Evolutionary conservation across 2,113 vertebrate species (phyloP).

Genomic region (Holacanthus passer): DNA sequence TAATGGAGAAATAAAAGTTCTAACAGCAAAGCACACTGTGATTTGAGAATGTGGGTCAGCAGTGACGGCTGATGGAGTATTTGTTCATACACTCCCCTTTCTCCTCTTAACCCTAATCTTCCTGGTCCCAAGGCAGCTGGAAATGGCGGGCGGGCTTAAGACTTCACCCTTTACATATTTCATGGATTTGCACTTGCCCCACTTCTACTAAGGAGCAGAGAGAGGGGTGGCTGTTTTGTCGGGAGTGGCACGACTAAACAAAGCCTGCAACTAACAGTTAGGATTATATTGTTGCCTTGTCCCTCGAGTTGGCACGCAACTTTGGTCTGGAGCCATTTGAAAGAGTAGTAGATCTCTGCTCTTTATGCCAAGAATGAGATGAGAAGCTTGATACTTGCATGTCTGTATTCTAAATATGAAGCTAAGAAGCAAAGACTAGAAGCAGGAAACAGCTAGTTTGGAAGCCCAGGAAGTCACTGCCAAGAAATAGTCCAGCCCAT

Average conservation of each 20-base stretch:
- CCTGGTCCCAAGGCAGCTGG: constrained; percentile 35
- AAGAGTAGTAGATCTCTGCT: too few species aligned
- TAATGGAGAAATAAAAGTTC: not conserved
- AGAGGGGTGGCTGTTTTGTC: constrained; percentile 41
- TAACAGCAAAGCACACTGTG: not conserved
- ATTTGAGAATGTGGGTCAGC: constrained; percentile 68
- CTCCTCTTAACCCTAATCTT: constrained; percentile 61
- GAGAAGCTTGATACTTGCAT: not conserved
- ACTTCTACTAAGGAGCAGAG: constrained; percentile 55
- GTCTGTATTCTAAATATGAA: not conserved
- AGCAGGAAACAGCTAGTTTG: not conserved
- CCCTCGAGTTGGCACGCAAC: not conserved
- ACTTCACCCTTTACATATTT: constrained; percentile 74
- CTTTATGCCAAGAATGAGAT: not conserved
- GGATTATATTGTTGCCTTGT: not conserved
- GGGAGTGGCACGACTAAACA: constrained; percentile 29
- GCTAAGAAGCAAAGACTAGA: too few species aligned
- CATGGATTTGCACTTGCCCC: constrained; percentile 69
- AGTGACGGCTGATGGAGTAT: constrained; percentile 21
- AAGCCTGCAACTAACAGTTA: constrained; percentile 21
- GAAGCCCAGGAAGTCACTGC: not conserved
- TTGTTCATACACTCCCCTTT: constrained; percentile 41
- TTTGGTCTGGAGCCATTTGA: constrained; percentile 7
- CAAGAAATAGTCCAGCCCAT: too few species aligned
- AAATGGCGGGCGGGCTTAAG: constrained; percentile 58